A percentile compares a stretch with the other conserved stretches of the same genome.
Evolutionary conservation across 2,888 invertebrate species (phyloP).

Genomic region (Heliconius aoede): DNA sequence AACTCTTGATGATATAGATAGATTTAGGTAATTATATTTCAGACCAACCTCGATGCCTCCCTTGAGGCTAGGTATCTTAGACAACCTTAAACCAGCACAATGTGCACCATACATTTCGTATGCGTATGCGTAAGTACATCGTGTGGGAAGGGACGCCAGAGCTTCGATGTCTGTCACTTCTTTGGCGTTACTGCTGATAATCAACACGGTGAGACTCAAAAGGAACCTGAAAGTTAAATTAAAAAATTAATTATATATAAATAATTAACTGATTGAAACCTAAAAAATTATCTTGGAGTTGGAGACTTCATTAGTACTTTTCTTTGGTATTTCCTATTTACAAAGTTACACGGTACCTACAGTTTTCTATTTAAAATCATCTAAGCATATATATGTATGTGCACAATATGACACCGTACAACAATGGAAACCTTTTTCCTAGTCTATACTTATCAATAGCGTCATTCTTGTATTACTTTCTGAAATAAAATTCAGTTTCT

Average conservation of each 20-base stretch:
- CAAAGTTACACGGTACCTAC: too few relatives aligned
- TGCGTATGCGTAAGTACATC: constrained; percentile 80
- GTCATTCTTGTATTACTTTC: neutral
- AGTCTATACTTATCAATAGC: neutral
- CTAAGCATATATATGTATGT: too few relatives aligned
- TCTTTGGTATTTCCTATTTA: too few relatives aligned
- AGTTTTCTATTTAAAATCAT: too few relatives aligned
- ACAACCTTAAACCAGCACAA: constrained; percentile 77
- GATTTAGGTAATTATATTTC: neutral
- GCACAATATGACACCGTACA: neutral
- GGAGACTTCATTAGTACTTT: too few relatives aligned
- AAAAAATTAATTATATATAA: too few relatives aligned
- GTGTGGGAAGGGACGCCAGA: constrained; percentile 62
- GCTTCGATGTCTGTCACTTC: constrained; percentile 72
- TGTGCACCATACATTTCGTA: constrained; percentile 82
- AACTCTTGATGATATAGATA: too few relatives aligned
- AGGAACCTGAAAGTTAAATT: constrained; percentile 19
- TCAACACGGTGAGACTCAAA: constrained; percentile 29
- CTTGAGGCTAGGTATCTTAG: constrained; percentile 78
- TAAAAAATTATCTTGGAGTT: neutral
- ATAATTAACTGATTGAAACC: too few relatives aligned
- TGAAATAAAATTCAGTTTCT: neutral
- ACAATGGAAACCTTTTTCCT: neutral
- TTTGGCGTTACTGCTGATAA: constrained; percentile 49
- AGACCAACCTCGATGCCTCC: constrained; percentile 80